Percentiles rank a stretch among this genome's conserved stretches.
These are phyloP conservation scores for Pollicipes pollicipes DNA, from an alignment of 1,140 invertebrate genomes.

Conservation along the genomic window DNA sequence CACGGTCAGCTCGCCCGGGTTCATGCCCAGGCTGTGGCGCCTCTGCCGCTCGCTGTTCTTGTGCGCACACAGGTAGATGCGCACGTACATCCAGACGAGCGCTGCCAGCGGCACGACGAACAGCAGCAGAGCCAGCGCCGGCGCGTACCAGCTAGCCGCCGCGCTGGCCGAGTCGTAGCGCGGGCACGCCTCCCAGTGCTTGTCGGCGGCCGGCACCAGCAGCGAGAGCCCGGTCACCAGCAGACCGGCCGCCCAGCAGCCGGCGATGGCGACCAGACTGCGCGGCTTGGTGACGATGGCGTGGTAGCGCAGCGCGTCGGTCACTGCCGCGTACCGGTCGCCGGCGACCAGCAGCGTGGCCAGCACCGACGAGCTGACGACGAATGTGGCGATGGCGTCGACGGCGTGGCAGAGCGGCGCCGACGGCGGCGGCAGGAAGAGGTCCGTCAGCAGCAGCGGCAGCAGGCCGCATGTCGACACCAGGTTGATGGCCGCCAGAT, in stretches of 20 bases:
- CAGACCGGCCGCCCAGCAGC: conserved; percentile 37
- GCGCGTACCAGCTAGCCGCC: conserved; percentile 28
- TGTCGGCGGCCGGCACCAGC: conserved; percentile 34
- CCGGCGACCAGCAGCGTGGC: conserved; percentile 61
- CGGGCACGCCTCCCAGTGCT: conserved; percentile 8
- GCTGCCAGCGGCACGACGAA: conserved; percentile 46
- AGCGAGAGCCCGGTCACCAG: conserved; percentile 30
- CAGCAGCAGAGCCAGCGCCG: conserved; percentile 33
- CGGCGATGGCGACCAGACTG: conserved; percentile 45
- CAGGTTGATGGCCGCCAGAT: conserved; percentile 44
- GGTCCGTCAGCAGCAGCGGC: conserved; percentile 36
- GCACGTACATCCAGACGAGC: conserved; percentile 48
- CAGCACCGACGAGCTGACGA: conserved; percentile 39
- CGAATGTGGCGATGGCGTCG: conserved; percentile 33
- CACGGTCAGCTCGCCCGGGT: not conserved
- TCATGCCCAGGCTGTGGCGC: conserved; percentile 31
- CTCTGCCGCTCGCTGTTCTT: conserved; percentile 48
- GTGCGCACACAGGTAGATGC: conserved; percentile 49
- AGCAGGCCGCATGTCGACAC: conserved; percentile 40
- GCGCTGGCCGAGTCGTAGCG: not conserved
- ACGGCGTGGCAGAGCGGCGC: conserved; percentile 28
- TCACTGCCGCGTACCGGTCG: conserved; percentile 71
- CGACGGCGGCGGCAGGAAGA: conserved; percentile 15
- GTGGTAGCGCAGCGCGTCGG: conserved; percentile 66
- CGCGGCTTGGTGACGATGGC: conserved; percentile 45